phyloP scores from a whole-genome alignment of 1,140 invertebrate genomes.

The Epicauta chinensis region DNA sequence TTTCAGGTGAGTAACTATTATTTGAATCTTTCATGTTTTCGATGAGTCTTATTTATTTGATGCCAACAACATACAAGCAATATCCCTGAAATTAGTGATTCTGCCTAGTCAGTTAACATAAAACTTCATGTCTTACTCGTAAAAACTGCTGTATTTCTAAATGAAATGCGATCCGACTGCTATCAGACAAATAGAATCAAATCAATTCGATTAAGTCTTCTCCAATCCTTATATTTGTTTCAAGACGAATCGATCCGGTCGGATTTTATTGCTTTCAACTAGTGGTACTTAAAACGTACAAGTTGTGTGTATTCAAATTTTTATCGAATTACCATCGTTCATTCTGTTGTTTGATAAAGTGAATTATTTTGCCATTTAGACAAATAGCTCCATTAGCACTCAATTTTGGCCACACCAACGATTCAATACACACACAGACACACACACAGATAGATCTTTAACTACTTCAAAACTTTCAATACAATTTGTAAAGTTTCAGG shows the following conservation, averaged over 20 bases:
- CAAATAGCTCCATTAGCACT: slow-evolving; percentile 26
- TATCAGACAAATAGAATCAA: slow-evolving; percentile 8
- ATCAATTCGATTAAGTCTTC: too few species aligned
- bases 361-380: neutral
- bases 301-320: too few species aligned
- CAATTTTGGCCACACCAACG: slow-evolving; percentile 14
- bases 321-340: too few species aligned
- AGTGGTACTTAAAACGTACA: too few species aligned
- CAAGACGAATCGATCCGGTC: too few species aligned
- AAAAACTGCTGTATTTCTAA: slow-evolving; percentile 9
- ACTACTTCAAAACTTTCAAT: slow-evolving; percentile 22
- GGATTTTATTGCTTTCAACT: too few species aligned
- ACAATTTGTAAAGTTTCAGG: slow-evolving; percentile 23
- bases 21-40: neutral
- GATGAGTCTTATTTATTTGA: neutral
- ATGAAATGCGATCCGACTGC: slow-evolving; percentile 12
- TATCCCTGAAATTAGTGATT: slow-evolving; percentile 4
- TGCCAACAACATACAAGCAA: too few species aligned
- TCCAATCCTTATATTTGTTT: too few species aligned
- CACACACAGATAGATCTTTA: too few species aligned
- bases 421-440: too few species aligned
- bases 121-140: slow-evolving; percentile 10
- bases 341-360: too few species aligned
- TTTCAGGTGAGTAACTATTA: slow-evolving; percentile 1
- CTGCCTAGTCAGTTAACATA: slow-evolving; percentile 9